phyloP scores from a whole-genome alignment of 2,113 vertebrate genomes.

The Mus musculus region DNA sequence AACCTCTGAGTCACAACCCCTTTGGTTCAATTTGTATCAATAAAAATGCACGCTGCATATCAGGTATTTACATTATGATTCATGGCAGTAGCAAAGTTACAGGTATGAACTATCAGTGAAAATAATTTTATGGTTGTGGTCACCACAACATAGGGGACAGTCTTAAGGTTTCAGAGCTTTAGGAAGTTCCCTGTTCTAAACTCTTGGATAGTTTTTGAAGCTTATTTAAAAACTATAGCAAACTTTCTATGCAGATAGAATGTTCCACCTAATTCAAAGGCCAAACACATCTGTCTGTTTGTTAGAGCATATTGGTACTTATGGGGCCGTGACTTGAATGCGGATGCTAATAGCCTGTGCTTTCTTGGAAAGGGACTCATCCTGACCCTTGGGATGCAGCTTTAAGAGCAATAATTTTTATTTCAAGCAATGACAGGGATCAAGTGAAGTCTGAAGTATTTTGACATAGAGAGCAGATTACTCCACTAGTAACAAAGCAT shows the following conservation, averaged over 20 bases:
- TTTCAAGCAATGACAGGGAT: not conserved
- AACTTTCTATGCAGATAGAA: not conserved
- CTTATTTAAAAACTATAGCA: not conserved
- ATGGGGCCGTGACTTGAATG: not conserved
- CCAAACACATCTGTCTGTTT: not conserved
- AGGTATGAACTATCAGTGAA: not conserved
- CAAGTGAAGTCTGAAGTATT: not conserved
- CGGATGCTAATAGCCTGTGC: not conserved
- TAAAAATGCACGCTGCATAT: not conserved
- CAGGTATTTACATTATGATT: not conserved
- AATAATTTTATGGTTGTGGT: not conserved
- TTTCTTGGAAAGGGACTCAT: not conserved
- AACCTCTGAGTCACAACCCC: not conserved
- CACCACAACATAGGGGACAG: not conserved
- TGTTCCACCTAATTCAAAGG: not conserved
- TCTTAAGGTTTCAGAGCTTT: not conserved
- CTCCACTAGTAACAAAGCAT: not conserved
- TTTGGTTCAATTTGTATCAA: not conserved
- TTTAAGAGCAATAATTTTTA: not conserved
- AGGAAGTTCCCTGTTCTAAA: not conserved
- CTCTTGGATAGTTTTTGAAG: not conserved
- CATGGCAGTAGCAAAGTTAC: not conserved
- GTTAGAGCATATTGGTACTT: not conserved
- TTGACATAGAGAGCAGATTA: not conserved
- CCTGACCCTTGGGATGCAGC: not conserved